Base-by-base conservation (phyloP, 2,888 invertebrate genomes). In the Hesperia comma region DNA sequence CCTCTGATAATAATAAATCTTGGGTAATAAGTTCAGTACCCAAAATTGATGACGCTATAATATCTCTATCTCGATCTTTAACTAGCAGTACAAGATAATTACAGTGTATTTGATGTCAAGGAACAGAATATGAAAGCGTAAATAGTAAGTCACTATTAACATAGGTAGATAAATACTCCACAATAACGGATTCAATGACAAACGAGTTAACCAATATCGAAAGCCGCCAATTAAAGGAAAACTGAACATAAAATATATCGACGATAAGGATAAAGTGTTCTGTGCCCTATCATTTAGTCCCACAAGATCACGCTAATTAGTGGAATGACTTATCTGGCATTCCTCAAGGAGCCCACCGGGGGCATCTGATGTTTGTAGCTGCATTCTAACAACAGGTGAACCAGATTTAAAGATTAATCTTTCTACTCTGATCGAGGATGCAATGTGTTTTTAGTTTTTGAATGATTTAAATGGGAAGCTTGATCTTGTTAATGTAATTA, bases 241-340 rank as follows among this genome's bases (percentile, higher is more conserved):
- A 70, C 61, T 69, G 64, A 67, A 67, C 70, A 69, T 69, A 70
- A 69, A 70, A 68, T 71, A 61, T 69, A 68, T 71, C 68, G 61
- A 57, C 37, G 68, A 67, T 69, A 70, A 70, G 70, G 68, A 71
- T 70, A 72, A 69, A 71, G 63, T 71, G 71, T 72, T 73, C 70
- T 68, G 54, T 68, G 68, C 64, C 70, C 64, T 71, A 72, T 72
- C 69, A 72, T 69, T 70, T 63, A 71, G 63, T 68, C 67, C 62
- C 71, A 71, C 71, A 69, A 73, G 72, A 72, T 72, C 69, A 68
- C 71, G 70, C 72, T 75, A 76, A 76, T 73, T 75, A 75, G 72
- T 71, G 53, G 63, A 72, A 75, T 77, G 70, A 74, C 73, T 74
- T 73, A 76, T 74, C 66, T 58, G 64, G 63, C 72, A 73, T 75